Base-by-base conservation (phyloP, 2,888 invertebrate genomes). In the Lepidochitona cinerea region DNA sequence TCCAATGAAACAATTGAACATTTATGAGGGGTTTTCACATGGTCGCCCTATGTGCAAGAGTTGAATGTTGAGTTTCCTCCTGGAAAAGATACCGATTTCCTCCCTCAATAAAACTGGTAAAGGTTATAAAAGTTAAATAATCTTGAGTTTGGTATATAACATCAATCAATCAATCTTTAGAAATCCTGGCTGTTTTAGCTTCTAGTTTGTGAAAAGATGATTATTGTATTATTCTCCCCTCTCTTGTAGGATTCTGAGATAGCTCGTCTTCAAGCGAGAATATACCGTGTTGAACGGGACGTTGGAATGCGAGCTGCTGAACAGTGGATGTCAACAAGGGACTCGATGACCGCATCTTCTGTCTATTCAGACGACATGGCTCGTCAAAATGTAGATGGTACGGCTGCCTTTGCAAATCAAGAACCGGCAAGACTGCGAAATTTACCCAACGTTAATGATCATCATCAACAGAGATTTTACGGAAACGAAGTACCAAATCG, bases 281-380 rank as follows among this genome's bases (percentile, higher is more conserved):
- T 87, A 6, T 83, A 83, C 9, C 81, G 85, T 35, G 72, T 83
- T 67, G 85, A 87, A 68, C 78, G 86, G 14, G 73, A 78, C 32
- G 81, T 81, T 6, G 72, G 79, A 72, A 76, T 32, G 71, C 79
- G 53, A 6, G 18, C 32, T 9, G 33, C 72, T 32, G 36, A 68
- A 64, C 26, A 37, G 59, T 37, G 26, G 49, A 52, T 59, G 59
- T 23, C 59, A 3, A 23, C 29, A 4, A 23, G 59, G 29, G 59
- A 59, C 23, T 32, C 59, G 14, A 14, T 29, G 49, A 7, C 49
- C 23, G 49, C 18, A 7, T 49, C 49, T 2, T 49, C 49, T 49
- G 49, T 49, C 23, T 49, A 49, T 7, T n/a, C 49, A 49, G 4
- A 49, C 2, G 23, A 7, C 7, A 49, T n/a, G n/a, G 7, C 49